A percentile compares a stretch with the other conserved stretches of the same genome.
These are phyloP conservation scores for Oceanites oceanicus DNA, from an alignment of 2,113 vertebrate genomes.

Conservation along the genomic window DNA sequence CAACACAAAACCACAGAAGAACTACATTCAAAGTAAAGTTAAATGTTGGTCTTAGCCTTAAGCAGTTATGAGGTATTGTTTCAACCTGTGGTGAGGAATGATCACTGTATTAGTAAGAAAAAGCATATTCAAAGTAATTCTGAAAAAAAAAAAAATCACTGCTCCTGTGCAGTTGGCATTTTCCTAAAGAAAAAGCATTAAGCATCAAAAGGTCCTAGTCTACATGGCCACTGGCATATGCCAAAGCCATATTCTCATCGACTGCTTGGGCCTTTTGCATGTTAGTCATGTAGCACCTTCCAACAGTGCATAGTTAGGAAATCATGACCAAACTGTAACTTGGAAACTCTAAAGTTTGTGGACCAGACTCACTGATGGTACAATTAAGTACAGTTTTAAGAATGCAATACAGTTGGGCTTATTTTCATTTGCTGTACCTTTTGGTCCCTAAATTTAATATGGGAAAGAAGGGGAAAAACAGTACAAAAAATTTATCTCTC, in stretches of 20 bases:
- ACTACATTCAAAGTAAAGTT: slow-evolving; percentile 35
- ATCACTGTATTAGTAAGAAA: background rate
- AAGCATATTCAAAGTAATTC: background rate
- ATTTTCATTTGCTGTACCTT: background rate
- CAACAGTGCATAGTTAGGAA: background rate
- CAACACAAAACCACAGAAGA: slow-evolving; percentile 42
- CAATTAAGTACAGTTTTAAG: background rate
- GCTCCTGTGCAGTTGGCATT: background rate
- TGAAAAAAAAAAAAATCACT: background rate
- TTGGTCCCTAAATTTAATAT: background rate
- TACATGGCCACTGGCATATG: background rate
- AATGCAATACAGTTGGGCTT: background rate
- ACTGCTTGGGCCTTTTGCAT: background rate
- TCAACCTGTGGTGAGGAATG: slow-evolving; percentile 30
- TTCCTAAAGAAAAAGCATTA: slow-evolving; percentile 7
- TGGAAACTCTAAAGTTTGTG: background rate
- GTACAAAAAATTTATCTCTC: background rate
- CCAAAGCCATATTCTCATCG: background rate
- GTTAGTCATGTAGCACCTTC: background rate
- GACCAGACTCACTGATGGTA: background rate
- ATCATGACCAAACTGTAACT: background rate
- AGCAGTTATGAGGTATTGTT: slow-evolving; percentile 50
- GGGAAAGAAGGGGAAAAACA: background rate
- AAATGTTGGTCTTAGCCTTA: slow-evolving; percentile 17
- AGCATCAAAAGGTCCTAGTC: background rate